These are phyloP conservation scores for Eucera pruinosa DNA, from an alignment of 2,888 invertebrate species.

Conservation along the genomic window DNA sequence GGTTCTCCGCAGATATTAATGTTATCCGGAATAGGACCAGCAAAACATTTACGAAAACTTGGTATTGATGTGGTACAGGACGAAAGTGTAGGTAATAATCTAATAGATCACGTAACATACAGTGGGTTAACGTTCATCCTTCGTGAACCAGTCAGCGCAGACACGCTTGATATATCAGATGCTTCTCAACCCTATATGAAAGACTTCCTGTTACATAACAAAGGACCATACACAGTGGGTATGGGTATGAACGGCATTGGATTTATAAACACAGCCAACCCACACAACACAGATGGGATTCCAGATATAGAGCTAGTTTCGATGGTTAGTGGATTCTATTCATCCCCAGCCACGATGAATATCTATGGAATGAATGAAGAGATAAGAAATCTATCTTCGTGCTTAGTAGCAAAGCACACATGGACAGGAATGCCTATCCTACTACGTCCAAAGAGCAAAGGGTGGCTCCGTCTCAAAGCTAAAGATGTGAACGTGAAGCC, in stretches of 20 bases:
- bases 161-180: conserved; percentile 38
- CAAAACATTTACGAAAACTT: conserved; percentile 86
- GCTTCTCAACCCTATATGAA: conserved; percentile 70
- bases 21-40: conserved; percentile 91
- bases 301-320: conserved; percentile 89
- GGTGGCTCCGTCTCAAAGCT: conserved; percentile 87
- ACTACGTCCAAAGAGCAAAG: conserved; percentile 89
- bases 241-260: conserved; percentile 89
- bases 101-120: conserved; percentile 90
- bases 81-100: conserved; percentile 88
- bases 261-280: conserved; percentile 87
- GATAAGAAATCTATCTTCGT: conserved; percentile 86
- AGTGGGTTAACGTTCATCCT: conserved; percentile 87
- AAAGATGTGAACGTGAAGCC: conserved; percentile 89
- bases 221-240: conserved; percentile 87
- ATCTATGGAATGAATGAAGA: conserved; percentile 87
- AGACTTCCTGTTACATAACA: conserved; percentile 86
- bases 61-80: conserved; percentile 86
- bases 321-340: conserved; percentile 86
- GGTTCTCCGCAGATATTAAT: conserved; percentile 90
- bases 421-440: conserved; percentile 88
- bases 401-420: conserved; percentile 85
- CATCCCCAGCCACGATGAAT: conserved; percentile 85
- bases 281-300: conserved; percentile 85
- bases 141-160: conserved; percentile 72